These are phyloP conservation scores for Xestia rhomboidea DNA, from an alignment of 2,888 invertebrate genomes.

Conservation along the genomic window DNA sequence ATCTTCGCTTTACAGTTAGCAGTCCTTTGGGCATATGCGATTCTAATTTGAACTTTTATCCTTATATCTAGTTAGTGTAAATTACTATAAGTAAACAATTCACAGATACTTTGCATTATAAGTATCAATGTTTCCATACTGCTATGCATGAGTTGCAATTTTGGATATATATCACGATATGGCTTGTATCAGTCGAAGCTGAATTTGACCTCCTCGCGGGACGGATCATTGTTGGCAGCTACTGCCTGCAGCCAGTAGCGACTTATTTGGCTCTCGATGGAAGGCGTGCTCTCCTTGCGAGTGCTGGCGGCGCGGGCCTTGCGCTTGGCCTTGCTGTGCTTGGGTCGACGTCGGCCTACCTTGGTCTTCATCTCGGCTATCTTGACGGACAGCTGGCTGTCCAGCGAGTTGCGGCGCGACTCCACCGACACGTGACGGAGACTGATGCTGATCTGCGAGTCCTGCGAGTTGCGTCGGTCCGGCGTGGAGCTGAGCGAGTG, in stretches of 20 bases:
- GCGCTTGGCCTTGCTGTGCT: conserved; percentile 85
- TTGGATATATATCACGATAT: conserved; percentile 65
- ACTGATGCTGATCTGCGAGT: conserved; percentile 94
- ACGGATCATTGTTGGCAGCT: conserved; percentile 90
- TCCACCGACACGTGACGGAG: conserved; percentile 96
- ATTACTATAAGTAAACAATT: conserved; percentile 59
- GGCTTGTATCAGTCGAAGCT: conserved; percentile 83
- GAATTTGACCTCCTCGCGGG: conserved; percentile 89
- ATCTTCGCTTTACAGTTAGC: conserved; percentile 46
- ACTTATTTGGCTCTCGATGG: conserved; percentile 95
- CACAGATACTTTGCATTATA: conserved; percentile 38
- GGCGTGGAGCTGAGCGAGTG: conserved; percentile 90
- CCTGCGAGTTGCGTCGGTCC: conserved; percentile 91
- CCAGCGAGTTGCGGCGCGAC: conserved; percentile 96
- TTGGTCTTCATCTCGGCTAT: conserved; percentile 96
- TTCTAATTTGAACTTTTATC: conserved; percentile 79
- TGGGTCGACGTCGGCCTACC: conserved; percentile 88
- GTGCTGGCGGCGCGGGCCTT: conserved; percentile 83
- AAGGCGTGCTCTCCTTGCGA: conserved; percentile 93
- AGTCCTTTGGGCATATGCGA: conserved; percentile 67
- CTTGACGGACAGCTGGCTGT: conserved; percentile 96
- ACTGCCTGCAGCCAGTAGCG: conserved; percentile 92
- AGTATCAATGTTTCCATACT: conserved; percentile 46
- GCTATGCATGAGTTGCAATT: conserved; percentile 58
- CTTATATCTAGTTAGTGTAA: conserved; percentile 64